Percentiles rank a stretch among this genome's conserved stretches.
These are phyloP conservation scores for Chlamydotis undulata DNA, from an alignment of 2,113 vertebrate species.

Conservation along the genomic window DNA sequence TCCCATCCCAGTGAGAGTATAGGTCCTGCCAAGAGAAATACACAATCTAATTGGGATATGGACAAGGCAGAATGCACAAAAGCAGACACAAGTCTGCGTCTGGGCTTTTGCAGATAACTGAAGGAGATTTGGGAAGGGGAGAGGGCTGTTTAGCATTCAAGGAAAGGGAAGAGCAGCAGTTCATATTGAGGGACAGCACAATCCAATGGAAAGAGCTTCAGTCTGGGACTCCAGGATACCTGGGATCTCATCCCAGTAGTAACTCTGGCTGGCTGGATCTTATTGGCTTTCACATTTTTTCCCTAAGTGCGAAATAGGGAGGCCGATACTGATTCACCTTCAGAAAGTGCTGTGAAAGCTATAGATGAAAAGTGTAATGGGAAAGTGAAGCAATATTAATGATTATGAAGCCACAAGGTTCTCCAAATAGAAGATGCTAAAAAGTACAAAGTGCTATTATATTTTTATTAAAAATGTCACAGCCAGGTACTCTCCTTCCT, in stretches of 20 bases:
- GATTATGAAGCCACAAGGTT: neutral
- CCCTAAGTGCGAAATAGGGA: neutral
- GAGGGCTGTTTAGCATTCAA: neutral
- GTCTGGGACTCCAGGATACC: neutral
- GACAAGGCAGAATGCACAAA: neutral
- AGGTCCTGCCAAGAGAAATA: neutral
- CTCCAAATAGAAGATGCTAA: slow-evolving; percentile 47
- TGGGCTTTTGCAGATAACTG: neutral
- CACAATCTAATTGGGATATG: fast-evolving
- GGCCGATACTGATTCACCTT: neutral
- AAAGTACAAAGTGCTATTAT: slow-evolving; percentile 46
- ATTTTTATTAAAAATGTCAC: slow-evolving; percentile 69
- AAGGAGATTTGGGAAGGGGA: neutral
- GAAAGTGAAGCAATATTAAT: slow-evolving; percentile 54
- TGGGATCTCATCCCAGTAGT: neutral
- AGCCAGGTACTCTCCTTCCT: slow-evolving; percentile 51
- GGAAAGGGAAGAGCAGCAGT: neutral
- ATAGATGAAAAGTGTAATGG: slow-evolving; percentile 1
- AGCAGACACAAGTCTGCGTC: neutral
- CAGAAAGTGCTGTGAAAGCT: slow-evolving; percentile 1
- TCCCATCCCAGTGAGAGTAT: fast-evolving
- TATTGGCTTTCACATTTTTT: neutral
- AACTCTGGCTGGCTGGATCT: neutral
- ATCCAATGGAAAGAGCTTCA: neutral
- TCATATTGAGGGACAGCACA: fast-evolving